Percentiles rank a stretch among this genome's conserved stretches.
Conservation (phyloP, 2,888 invertebrate genomes). For the Dryobota labecula region DNA sequence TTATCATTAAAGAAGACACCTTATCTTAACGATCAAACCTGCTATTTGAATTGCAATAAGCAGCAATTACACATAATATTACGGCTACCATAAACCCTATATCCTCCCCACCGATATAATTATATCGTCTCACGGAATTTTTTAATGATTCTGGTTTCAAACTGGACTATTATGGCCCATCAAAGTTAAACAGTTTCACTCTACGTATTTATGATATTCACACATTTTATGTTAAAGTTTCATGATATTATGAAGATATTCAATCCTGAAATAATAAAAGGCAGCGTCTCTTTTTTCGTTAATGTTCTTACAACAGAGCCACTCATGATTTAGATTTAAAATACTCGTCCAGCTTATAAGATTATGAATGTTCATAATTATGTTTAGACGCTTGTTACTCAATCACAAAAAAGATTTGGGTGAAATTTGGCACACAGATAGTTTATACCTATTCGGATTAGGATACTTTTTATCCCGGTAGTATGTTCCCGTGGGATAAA, state of each 20-base stretch:
- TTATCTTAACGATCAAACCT: neutral
- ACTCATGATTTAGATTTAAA: neutral
- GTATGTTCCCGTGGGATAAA: no score
- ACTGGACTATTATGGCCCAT: conserved; percentile 23
- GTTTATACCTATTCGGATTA: no score
- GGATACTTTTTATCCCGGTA: no score
- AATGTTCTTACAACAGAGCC: neutral
- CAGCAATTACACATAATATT: conserved; percentile 30
- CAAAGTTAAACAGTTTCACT: conserved; percentile 16
- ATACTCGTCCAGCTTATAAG: no score
- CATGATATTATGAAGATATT: neutral
- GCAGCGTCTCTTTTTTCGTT: no score
- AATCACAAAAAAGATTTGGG: no score
- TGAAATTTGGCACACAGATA: no score
- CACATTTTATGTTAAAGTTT: neutral
- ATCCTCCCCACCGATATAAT: conserved; percentile 32
- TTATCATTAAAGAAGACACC: neutral
- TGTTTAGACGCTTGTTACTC: no score
- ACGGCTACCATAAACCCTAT: conserved; percentile 14
- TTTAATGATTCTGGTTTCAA: conserved; percentile 44
- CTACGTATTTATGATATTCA: neutral
- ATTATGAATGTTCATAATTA: no score
- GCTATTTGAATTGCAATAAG: conserved; percentile 32
- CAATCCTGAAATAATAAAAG: neutral
- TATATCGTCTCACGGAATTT: conserved; percentile 15